Evolutionary conservation across 2,888 invertebrate genomes (phyloP).

Genomic region (Agrenia bidenticulata): DNA sequence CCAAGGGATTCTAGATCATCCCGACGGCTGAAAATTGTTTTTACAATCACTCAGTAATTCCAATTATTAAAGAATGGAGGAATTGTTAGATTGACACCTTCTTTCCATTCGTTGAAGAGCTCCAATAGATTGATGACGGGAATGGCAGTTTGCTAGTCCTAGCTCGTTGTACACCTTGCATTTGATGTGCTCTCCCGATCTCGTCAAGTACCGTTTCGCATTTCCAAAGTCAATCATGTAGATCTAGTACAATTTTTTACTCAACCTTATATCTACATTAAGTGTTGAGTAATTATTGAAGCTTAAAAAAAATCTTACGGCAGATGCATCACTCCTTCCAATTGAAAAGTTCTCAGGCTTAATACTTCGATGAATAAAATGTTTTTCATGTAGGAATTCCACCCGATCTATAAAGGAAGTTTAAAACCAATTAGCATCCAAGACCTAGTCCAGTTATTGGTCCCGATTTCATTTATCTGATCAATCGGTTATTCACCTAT

Average conservation of each 20-base stretch:
- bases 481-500: too few relatives aligned
- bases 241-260: conserved; percentile 12
- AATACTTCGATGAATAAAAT: conserved; percentile 33
- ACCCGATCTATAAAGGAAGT: conserved; percentile 20
- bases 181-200: conserved; percentile 34
- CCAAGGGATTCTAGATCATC: conserved; percentile 39
- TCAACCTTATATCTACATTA: background rate
- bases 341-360: conserved; percentile 34
- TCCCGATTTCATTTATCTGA: too few relatives aligned
- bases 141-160: conserved; percentile 37
- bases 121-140: conserved; percentile 38
- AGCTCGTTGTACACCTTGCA: conserved; percentile 39
- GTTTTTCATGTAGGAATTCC: conserved; percentile 27
- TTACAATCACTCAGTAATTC: conserved; percentile 6
- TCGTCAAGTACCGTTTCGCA: conserved; percentile 35
- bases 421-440: too few relatives aligned
- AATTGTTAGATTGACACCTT: conserved; percentile 22
- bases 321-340: conserved; percentile 26
- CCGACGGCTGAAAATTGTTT: conserved; percentile 31
- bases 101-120: conserved; percentile 38
- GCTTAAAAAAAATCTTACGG: conserved; percentile 14
- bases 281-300: background rate
- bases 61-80: background rate
- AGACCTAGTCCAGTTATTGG: too few relatives aligned
- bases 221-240: conserved; percentile 43